Base-by-base conservation (phyloP, 2,888 invertebrate species). In the Drosophila pseudotalamancana region DNA sequence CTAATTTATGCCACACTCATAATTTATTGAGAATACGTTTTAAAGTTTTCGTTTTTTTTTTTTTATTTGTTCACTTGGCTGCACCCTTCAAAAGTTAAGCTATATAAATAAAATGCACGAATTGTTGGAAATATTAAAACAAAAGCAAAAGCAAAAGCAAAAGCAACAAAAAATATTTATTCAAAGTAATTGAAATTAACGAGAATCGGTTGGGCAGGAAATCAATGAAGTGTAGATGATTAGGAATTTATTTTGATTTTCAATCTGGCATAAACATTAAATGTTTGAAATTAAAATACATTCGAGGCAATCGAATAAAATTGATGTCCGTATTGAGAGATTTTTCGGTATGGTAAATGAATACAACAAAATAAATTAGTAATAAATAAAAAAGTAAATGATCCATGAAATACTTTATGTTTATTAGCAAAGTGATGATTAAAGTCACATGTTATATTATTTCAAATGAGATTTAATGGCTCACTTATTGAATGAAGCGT, bases 1-100 rank as follows among this genome's bases (percentile, higher is more conserved):
- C 80, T 72, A 61, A 79, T 79, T 83, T 76, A 78, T 76, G 72
- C 48, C 49, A 19, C 8, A 39, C 65, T 56, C 80, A 80, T 78
- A 83, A 76, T 63, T 79, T 68, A 79, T 65, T 45, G 57, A 56
- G 65, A 68, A 76, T 72, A 55, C 59, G 59, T 48, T 60, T n/a
- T 27, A 31, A 19, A 6, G 31, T 12, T 42, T 39, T 56, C n/a
- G 25, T 35, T 23, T 34, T 34, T 42, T 43, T 56, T 43, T 23
- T 34, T 48, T 11, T 23, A 34, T 27, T 48, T 43, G 21, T 18
- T 49, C 39, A 40, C 12, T 34, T 35, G 39, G 37, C 67, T 72
- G 70, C 72, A 70, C 49, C 32, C 57, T 6, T 9, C 11, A 16
- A 55, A 55, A 37, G 42, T 16, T 57, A 19, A 42, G 43, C 25